phyloP scores from a whole-genome alignment of 1,140 invertebrate genomes.

The Euglossa dilemma region DNA sequence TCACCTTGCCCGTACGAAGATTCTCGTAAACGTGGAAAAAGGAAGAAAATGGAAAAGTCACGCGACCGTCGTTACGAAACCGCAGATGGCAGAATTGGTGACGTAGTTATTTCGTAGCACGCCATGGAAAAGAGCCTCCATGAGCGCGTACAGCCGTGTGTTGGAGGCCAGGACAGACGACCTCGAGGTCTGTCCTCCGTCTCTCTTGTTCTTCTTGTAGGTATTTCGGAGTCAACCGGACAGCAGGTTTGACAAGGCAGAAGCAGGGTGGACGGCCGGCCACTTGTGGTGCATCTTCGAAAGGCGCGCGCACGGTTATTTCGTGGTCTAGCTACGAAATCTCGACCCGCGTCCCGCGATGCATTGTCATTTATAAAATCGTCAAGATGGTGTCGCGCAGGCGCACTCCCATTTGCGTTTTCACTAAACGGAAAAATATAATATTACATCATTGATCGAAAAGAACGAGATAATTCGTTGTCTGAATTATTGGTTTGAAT shows the following conservation, averaged over 20 bases:
- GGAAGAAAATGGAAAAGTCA: constrained; percentile 38
- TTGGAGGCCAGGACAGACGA: constrained; percentile 51
- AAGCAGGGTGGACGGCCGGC: constrained; percentile 13
- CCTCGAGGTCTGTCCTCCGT: constrained; percentile 46
- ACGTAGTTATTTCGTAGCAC: constrained; percentile 49
- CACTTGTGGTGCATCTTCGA: not conserved
- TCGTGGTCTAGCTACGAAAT: not conserved
- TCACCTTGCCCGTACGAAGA: not conserved
- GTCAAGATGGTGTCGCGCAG: too few species aligned
- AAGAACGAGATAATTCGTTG: too few species aligned
- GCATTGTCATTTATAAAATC: not conserved
- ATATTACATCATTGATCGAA: too few species aligned
- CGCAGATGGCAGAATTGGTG: constrained; percentile 53
- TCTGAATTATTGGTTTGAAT: too few species aligned
- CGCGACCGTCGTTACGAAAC: constrained; percentile 55
- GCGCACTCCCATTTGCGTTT: too few species aligned
- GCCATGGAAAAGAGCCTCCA: constrained; percentile 22
- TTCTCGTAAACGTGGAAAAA: not conserved
- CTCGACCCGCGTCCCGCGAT: not conserved
- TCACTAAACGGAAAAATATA: too few species aligned
- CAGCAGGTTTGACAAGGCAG: constrained; percentile 61
- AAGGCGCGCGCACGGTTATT: not conserved
- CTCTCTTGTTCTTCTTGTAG: constrained; percentile 49
- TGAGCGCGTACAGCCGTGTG: constrained; percentile 27
- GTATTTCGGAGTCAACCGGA: constrained; percentile 60